Percentiles rank a stretch among this genome's conserved stretches.
Evolutionary conservation across 2,113 vertebrate species (phyloP).

Genomic region (Thunnus thynnus): DNA sequence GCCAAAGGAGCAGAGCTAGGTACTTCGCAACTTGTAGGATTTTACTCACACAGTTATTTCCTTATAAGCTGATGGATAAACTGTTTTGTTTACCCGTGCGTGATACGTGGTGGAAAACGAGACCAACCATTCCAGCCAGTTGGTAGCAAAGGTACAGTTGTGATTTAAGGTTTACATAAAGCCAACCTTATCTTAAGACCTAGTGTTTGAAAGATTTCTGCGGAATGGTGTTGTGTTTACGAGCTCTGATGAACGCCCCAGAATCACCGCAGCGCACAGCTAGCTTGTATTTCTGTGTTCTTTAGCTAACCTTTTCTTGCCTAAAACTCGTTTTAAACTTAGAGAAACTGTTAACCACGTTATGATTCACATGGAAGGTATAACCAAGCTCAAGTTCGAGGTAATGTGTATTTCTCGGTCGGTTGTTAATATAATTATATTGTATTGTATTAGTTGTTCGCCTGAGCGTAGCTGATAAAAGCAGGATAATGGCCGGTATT

Average conservation of each 20-base stretch:
- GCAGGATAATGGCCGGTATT: neutral
- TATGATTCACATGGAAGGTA: neutral
- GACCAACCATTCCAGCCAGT: neutral
- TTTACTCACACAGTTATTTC: neutral
- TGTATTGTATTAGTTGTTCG: neutral
- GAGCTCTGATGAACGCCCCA: neutral
- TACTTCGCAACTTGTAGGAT: constrained; percentile 31
- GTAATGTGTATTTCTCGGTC: accelerated
- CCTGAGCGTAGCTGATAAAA: neutral
- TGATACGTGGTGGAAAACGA: neutral
- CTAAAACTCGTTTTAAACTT: neutral
- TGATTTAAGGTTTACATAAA: constrained; percentile 10
- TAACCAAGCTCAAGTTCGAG: neutral
- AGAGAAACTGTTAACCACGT: neutral
- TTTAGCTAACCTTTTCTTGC: neutral
- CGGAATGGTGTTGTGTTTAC: constrained; percentile 23
- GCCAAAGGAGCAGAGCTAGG: constrained; percentile 51
- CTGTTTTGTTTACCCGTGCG: neutral
- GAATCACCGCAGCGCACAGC: neutral
- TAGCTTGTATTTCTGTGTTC: neutral
- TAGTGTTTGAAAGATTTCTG: neutral
- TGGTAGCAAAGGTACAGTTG: constrained; percentile 48
- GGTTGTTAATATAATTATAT: neutral
- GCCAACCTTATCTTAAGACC: neutral
- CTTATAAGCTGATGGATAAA: constrained; percentile 1